Evolutionary conservation across 2,113 vertebrate species (phyloP), one percentile per base, ranked within the genome.

Genomic region (Microtus pennsylvanicus): DNA sequence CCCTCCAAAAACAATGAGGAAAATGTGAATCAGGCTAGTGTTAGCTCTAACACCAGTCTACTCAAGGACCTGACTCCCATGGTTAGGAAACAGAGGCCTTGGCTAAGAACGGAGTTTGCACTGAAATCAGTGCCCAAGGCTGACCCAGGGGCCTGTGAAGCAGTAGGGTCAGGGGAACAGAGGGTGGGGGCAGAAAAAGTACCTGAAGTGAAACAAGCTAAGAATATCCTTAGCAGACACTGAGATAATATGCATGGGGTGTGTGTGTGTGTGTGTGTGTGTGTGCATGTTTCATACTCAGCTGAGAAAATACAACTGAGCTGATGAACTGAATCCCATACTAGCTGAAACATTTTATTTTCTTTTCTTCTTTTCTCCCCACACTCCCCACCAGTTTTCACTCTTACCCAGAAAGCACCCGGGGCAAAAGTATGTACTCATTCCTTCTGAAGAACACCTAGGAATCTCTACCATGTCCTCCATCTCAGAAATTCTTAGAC

Each of bases 1-100:
- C 26, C 61, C 91, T 83, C 77, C 52, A 93, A 82, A 33, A 91
- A 91, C 69, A 94, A 91, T 75, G 74, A 69, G 67, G 55, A 95
- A 94, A 95, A 87, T 80, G 93, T 16, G 95, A 91, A 91, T 78
- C 24, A 78, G 69, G 90, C 13, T 77, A 28, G 45, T 70, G 52
- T 28, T 74, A 91, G 55, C 87, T 91, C 0, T 42, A 80, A 17
- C 80, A 72, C 70, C 61, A 52, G 52, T 77, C 30, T 52, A 87
- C 1, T 17, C 50, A 72, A 87, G 50, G 63, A 58, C 67, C 47
- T 35, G 22, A 65, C 33, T 83, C 67, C 38, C 9, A 17, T 0
- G 65, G 42, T 87, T 70, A 35, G 82, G 61, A 28, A 70, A 47
- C 42, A 67, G 24, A 10, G 63, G 67, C 75, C 75, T 63, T 78